Base-by-base conservation (phyloP, 2,797 vertebrate species). In the Botia almorhae region DNA sequence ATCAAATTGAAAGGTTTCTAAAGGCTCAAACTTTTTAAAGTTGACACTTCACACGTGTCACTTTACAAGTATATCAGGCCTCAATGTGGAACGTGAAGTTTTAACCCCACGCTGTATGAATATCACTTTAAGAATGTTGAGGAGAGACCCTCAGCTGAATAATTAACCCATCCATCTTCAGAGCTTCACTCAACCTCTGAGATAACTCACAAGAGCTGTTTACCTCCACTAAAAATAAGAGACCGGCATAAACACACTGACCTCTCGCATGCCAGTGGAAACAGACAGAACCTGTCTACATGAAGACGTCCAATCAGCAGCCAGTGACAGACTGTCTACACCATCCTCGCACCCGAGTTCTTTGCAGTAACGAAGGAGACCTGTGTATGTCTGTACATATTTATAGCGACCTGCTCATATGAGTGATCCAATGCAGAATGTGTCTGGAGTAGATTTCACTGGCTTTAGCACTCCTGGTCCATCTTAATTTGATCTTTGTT, bases 181-280 rank as follows among this genome's bases (percentile, higher is more conserved):
- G 19, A 69, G 60, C 70, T 39, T 63, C 65, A 33, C 58, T 81
- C 61, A 68, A 67, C 64, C 39, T 55, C 36, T 75, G 64, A 77
- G 39, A 78, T 78, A 80, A 81, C 82, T 84, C 80, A 80, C 78
- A 81, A 80, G 83, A 43, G 74, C 88, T 86, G 83, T 89, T 91
- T 89, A 90, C 89, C 75, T 89, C 87, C 90, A 84, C 90, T 89
- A 88, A 92, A 94, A 90, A 91, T 92, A 92, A 92, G 83, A 90
- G 84, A 81, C 89, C 88, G 78, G 86, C 83, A 71, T 63, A 86
- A 89, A 90, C 84, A 75, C 16, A 21, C 85, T 79, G 79, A 84
- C 85, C 87, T 74, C 69, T 82, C 78, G 83, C 83, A 84, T 88
- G 91, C 87, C 88, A 69, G 79, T 72, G 85, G 78, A 89, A 88